phyloP scores from a whole-genome alignment of 2,888 invertebrate genomes.

The Machimus rusticus region DNA sequence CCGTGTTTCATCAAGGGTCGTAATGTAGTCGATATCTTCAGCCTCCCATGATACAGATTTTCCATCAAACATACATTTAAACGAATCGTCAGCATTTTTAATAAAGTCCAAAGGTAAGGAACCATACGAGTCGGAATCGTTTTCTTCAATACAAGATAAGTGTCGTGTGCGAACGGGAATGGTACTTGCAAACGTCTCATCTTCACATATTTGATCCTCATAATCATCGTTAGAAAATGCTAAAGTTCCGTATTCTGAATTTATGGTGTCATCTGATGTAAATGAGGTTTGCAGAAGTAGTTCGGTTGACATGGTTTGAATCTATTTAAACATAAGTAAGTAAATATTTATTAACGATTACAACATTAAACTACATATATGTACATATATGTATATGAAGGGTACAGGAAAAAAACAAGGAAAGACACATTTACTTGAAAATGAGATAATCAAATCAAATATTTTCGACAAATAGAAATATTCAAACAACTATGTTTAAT shows the following conservation, averaged over 20 bases:
- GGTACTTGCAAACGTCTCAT: slow-evolving; percentile 47
- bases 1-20: slow-evolving; percentile 60
- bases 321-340: background rate
- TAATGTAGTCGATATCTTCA: slow-evolving; percentile 55
- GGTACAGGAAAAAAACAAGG: too few relatives aligned
- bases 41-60: slow-evolving; percentile 47
- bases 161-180: slow-evolving; percentile 61
- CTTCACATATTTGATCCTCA: slow-evolving; percentile 32
- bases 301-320: slow-evolving; percentile 44
- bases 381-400: too few relatives aligned
- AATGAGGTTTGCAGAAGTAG: slow-evolving; percentile 48
- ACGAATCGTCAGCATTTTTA: slow-evolving; percentile 58
- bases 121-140: slow-evolving; percentile 60
- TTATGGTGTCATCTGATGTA: slow-evolving; percentile 50
- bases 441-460: too few relatives aligned
- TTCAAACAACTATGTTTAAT: too few relatives aligned
- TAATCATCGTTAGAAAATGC: slow-evolving; percentile 9
- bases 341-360: background rate
- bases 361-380: background rate
- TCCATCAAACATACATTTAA: slow-evolving; percentile 53
- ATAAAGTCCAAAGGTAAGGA: slow-evolving; percentile 59
- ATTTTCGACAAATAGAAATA: too few relatives aligned
- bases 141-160: slow-evolving; percentile 62
- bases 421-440: too few relatives aligned
- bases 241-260: slow-evolving; percentile 50